phyloP scores from a whole-genome alignment of 2,113 vertebrate genomes.

The Nesoenas mayeri region DNA sequence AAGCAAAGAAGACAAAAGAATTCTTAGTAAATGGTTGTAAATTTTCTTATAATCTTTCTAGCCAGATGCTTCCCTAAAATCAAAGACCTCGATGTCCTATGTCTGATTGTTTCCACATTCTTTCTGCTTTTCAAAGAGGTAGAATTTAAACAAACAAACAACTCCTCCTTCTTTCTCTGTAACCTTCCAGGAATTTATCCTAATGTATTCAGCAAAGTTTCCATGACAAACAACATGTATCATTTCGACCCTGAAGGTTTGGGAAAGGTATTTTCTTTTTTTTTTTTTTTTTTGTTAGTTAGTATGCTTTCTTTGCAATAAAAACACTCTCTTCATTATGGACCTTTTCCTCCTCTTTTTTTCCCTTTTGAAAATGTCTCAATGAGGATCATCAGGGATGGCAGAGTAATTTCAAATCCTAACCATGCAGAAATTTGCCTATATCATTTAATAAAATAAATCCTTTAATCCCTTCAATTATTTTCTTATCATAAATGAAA shows the following conservation, averaged over 20 bases:
- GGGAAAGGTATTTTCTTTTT: neutral
- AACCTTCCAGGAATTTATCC: neutral
- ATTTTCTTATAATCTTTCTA: neutral
- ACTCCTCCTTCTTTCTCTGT: neutral
- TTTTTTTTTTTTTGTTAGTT: neutral
- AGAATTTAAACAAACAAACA: neutral
- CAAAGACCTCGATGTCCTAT: neutral
- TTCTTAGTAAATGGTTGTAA: neutral
- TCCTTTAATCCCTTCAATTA: neutral
- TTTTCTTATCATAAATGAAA: neutral
- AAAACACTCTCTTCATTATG: neutral
- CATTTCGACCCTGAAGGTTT: neutral
- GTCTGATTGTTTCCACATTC: neutral
- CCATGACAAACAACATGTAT: neutral
- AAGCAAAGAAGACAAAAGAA: neutral
- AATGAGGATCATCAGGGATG: neutral
- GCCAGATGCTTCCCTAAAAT: neutral
- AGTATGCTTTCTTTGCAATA: neutral
- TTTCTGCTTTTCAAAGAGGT: neutral
- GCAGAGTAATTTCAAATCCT: constrained; percentile 4
- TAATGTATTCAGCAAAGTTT: neutral
- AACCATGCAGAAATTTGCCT: neutral
- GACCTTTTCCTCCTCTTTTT: neutral
- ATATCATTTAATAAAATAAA: constrained; percentile 9
- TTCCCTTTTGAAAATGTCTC: neutral